Conservation (phyloP, 2,888 invertebrate genomes). For the Ichneumoninae sp. region DNA sequence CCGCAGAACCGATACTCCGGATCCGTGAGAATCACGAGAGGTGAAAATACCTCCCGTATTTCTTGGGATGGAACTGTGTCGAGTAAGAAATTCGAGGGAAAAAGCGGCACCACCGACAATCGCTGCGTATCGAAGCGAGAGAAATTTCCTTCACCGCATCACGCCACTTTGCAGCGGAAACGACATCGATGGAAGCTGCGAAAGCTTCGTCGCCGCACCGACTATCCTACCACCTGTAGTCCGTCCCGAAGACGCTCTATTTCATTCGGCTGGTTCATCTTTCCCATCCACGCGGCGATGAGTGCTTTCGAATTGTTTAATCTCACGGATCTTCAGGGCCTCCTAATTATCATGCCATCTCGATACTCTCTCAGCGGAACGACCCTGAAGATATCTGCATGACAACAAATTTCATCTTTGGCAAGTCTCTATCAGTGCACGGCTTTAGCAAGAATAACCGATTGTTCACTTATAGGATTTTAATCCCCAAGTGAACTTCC, state of each 20-base stretch:
- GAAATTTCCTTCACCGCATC: conserved; percentile 9
- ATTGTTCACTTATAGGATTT: no score
- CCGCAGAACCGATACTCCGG: no score
- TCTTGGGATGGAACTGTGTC: neutral
- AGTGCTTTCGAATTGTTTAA: neutral
- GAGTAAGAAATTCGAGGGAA: neutral
- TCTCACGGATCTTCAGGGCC: neutral
- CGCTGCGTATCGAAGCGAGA: conserved; percentile 13
- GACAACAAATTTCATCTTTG: no score
- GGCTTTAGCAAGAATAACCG: no score
- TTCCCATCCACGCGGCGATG: neutral
- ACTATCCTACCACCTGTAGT: conserved; percentile 43
- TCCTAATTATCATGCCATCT: no score
- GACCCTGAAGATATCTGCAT: no score
- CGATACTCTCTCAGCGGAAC: neutral
- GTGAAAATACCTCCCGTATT: neutral
- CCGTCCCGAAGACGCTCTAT: conserved; percentile 12
- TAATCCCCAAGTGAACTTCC: no score
- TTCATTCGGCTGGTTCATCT: neutral
- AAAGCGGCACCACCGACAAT: neutral
- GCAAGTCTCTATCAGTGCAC: no score
- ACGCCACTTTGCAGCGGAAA: neutral
- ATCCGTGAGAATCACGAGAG: neutral
- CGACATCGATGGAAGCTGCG: conserved; percentile 7
- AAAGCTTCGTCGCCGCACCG: conserved; percentile 17